A percentile compares a stretch with the other conserved stretches of the same genome.
Conservation (phyloP, 2,888 invertebrate genomes). For the Drosophila silvestris region DNA sequence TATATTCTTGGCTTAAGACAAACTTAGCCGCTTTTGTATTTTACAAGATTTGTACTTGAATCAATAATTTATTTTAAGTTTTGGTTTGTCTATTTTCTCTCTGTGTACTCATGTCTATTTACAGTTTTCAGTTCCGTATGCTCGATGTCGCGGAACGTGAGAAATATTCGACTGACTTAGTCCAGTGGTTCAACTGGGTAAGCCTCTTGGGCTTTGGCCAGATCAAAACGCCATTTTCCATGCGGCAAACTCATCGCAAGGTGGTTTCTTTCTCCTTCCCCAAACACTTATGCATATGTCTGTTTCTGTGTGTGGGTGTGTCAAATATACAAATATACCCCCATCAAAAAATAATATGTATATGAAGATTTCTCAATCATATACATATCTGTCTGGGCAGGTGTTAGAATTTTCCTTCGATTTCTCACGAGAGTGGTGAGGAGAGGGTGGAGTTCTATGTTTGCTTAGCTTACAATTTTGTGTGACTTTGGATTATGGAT, state of each 20-base stretch:
- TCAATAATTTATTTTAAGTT: neutral
- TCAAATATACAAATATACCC: constrained; percentile 7
- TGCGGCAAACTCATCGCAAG: constrained; percentile 34
- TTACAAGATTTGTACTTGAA: neutral
- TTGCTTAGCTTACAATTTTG: constrained; percentile 43
- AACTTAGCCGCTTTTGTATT: neutral
- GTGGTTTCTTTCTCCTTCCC: constrained; percentile 31
- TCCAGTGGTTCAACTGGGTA: constrained; percentile 76
- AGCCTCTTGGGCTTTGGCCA: constrained; percentile 63
- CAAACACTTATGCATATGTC: constrained; percentile 57
- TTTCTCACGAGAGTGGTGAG: constrained; percentile 33
- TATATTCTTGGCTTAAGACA: neutral
- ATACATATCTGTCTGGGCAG: constrained; percentile 49
- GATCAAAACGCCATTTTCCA: constrained; percentile 72
- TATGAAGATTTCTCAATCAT: constrained; percentile 61
- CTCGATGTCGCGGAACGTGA: constrained; percentile 68
- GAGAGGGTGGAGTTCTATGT: constrained; percentile 11
- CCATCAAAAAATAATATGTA: constrained; percentile 4
- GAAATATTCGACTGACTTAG: constrained; percentile 77
- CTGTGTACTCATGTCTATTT: constrained; percentile 1
- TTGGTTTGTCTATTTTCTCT: neutral
- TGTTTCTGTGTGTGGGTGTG: neutral
- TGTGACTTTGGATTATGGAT: constrained; percentile 66
- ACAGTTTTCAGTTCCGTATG: constrained; percentile 37
- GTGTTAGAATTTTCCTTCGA: constrained; percentile 41